Conservation (phyloP, 2,113 vertebrate genomes). For the Eolophus roseicapilla region DNA sequence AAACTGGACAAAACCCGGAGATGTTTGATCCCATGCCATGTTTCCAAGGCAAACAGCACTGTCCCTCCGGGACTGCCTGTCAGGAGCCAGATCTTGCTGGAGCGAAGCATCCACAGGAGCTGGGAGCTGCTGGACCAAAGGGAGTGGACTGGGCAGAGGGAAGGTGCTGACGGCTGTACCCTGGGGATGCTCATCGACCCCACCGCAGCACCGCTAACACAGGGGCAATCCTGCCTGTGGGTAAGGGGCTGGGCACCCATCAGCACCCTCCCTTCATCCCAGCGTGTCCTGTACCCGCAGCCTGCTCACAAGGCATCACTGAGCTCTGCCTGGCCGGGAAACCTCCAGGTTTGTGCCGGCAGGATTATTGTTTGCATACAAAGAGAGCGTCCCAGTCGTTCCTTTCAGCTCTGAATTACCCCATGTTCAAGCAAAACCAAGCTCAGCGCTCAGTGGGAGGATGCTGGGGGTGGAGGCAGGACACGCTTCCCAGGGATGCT, state of each 20-base stretch:
- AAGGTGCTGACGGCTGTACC: not conserved
- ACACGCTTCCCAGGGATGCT: not conserved
- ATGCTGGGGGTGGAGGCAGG: not conserved
- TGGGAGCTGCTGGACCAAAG: accelerated
- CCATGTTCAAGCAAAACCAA: not conserved
- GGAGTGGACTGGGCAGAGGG: accelerated
- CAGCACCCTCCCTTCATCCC: too few relatives aligned
- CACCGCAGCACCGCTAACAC: accelerated
- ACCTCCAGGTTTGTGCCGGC: not conserved
- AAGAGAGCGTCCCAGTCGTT: not conserved
- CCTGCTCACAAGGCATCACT: not conserved
- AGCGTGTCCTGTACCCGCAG: accelerated
- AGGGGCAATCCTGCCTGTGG: not conserved
- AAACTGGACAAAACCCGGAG: not conserved
- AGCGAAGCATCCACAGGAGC: accelerated
- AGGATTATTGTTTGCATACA: not conserved
- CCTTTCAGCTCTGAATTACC: not conserved
- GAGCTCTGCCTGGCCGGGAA: not conserved
- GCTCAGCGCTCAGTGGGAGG: not conserved
- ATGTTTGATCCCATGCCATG: accelerated
- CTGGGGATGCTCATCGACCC: not conserved
- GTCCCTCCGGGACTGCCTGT: not conserved
- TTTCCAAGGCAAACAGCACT: not conserved
- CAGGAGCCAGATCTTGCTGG: not conserved
- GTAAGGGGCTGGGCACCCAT: not conserved